Conservation (phyloP, 1,140 invertebrate genomes). For the Aphis gossypii region DNA sequence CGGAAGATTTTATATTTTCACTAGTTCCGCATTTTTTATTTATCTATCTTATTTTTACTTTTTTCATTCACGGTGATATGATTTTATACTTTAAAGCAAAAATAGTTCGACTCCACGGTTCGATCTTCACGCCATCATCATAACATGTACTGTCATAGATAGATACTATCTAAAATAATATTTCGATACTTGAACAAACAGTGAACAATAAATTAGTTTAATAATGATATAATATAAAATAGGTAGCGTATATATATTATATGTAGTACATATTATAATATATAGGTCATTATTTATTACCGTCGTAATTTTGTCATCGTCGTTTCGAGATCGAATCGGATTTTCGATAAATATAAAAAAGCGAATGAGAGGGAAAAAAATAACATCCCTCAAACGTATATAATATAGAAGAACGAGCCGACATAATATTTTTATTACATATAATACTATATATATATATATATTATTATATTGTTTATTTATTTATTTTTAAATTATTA, state of each 20-base stretch:
- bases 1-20: constrained; percentile 21
- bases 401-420: background rate
- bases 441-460: too few relatives aligned
- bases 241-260: background rate
- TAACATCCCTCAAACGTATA: background rate
- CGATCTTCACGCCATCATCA: background rate
- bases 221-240: background rate
- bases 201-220: background rate
- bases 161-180: background rate
- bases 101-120: background rate
- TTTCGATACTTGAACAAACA: background rate
- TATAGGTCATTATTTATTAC: background rate
- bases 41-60: background rate
- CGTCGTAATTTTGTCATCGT: background rate
- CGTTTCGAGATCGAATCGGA: background rate
- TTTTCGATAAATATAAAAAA: background rate
- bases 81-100: background rate
- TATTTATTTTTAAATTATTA: constrained; percentile 2
- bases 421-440: constrained; percentile 7
- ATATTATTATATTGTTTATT: background rate
- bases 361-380: background rate
- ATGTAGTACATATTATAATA: background rate
- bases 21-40: background rate
- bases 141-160: background rate
- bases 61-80: background rate